These are phyloP conservation scores for Myrmophylax atrothorax DNA, from an alignment of 2,113 vertebrate genomes.

Conservation along the genomic window DNA sequence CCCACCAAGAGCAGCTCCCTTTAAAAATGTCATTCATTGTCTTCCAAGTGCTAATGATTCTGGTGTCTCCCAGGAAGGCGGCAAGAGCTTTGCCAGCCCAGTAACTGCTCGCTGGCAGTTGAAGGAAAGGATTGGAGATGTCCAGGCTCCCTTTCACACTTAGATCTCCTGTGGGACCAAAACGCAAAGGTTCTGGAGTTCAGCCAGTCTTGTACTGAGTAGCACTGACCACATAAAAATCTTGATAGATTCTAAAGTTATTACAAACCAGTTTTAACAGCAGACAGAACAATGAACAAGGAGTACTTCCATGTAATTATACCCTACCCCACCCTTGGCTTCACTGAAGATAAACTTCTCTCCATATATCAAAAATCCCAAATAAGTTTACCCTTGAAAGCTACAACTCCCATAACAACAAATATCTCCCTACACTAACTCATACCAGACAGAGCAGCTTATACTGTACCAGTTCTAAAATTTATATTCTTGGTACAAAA, in stretches of 20 bases:
- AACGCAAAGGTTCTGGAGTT: neutral
- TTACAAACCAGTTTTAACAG: neutral
- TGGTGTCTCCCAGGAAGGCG: neutral
- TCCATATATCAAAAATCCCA: neutral
- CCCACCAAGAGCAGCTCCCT: neutral
- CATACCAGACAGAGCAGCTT: neutral
- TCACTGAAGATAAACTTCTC: neutral
- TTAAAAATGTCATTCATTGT: neutral
- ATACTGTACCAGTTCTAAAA: neutral
- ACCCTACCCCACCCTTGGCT: neutral
- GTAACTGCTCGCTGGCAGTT: neutral
- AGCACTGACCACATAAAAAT: neutral
- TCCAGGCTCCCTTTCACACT: neutral
- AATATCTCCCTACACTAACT: neutral
- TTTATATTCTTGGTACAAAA: neutral
- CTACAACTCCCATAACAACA: neutral
- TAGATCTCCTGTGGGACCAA: neutral
- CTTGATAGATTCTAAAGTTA: neutral
- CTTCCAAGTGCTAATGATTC: neutral
- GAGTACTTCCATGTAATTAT: neutral
- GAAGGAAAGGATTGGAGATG: neutral
- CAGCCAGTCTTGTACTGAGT: neutral
- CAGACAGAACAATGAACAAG: neutral
- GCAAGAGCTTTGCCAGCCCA: neutral
- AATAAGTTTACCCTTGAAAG: neutral